Conservation (phyloP, 2,113 vertebrate genomes). For the Syngnathoides biaculeatus region DNA sequence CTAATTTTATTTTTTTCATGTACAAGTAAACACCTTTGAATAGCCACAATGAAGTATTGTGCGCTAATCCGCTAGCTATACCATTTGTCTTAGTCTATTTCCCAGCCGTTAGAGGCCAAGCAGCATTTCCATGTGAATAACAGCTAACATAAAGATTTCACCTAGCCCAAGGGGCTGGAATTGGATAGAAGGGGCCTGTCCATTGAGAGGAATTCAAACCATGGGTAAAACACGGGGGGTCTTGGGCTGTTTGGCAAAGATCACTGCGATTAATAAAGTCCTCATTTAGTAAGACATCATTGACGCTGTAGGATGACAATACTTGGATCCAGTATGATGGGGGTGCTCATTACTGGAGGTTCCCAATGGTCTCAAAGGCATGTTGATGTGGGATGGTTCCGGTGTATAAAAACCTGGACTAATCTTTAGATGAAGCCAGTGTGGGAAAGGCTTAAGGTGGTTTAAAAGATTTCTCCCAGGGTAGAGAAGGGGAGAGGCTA, state of each 20-base stretch:
- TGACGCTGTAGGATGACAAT: conserved; percentile 20
- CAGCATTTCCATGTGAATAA: conserved; percentile 72
- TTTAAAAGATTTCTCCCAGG: neutral
- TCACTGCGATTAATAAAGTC: conserved; percentile 52
- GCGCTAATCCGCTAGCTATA: conserved; percentile 53
- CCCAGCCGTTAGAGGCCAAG: conserved; percentile 49
- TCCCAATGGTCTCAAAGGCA: conserved; percentile 7
- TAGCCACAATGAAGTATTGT: conserved; percentile 33
- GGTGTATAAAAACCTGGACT: neutral
- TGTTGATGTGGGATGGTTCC: conserved; percentile 3
- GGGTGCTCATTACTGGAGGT: conserved; percentile 16
- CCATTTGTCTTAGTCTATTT: conserved; percentile 45
- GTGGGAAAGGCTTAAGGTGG: neutral
- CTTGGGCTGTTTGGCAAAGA: conserved; percentile 30
- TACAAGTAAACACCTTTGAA: conserved; percentile 26
- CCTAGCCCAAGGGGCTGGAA: conserved; percentile 27
- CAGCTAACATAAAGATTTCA: conserved; percentile 40
- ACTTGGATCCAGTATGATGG: conserved; percentile 13
- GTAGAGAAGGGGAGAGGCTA: too few species aligned
- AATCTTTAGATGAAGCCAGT: neutral
- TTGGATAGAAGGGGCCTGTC: neutral
- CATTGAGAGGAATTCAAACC: conserved; percentile 44
- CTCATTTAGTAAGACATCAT: conserved; percentile 36
- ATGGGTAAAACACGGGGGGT: conserved; percentile 38
- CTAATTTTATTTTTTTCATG: neutral